These are phyloP conservation scores for Recurvirostra avosetta DNA, from an alignment of 2,113 vertebrate species.

Conservation along the genomic window DNA sequence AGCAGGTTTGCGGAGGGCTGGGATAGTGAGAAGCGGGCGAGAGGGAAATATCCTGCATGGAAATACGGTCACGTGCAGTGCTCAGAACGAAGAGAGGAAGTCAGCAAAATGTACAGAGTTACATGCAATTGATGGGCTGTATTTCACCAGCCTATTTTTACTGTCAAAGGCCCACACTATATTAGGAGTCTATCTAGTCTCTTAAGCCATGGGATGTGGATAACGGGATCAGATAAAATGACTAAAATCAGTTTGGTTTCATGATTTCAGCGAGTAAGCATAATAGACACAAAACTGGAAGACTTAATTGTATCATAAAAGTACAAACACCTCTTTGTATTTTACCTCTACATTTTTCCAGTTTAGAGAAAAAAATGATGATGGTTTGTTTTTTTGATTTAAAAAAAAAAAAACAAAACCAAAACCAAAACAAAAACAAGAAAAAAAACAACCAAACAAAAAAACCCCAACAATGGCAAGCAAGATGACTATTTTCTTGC, in stretches of 20 bases:
- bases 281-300: background rate
- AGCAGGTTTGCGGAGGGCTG: background rate
- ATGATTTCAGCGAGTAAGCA: background rate
- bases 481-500: background rate
- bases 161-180: background rate
- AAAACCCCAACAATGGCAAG: background rate
- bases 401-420: background rate
- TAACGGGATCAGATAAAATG: background rate
- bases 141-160: slow-evolving; percentile 6
- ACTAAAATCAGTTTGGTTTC: background rate
- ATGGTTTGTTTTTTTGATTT: background rate
- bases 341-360: background rate
- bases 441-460: background rate
- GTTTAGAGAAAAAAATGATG: background rate
- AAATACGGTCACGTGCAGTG: background rate
- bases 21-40: background rate
- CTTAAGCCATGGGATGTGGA: background rate
- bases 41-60: background rate
- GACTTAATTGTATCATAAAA: background rate
- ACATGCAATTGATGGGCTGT: background rate
- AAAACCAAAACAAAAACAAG: background rate
- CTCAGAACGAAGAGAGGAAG: background rate
- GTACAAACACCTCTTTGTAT: background rate
- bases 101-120: background rate
- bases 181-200: background rate